A percentile compares a stretch with the other conserved stretches of the same genome.
Conservation (phyloP, 1,140 invertebrate species). For the Chymomyza costata region DNA sequence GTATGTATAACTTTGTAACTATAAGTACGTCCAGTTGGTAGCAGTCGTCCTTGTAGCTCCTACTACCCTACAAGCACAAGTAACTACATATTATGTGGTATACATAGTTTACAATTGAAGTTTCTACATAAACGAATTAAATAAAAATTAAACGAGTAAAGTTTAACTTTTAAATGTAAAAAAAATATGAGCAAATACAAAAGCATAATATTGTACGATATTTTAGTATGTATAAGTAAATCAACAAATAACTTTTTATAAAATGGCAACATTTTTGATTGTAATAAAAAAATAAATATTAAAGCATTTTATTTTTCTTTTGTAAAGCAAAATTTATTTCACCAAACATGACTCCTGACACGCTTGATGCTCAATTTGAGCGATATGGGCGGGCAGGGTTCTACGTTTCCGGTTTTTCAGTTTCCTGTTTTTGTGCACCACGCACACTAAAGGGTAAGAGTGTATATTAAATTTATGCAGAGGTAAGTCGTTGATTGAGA, state of each 20-base stretch:
- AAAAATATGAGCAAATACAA: constrained; percentile 36
- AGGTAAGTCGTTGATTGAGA: no score
- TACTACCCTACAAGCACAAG: no score
- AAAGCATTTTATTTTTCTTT: constrained; percentile 59
- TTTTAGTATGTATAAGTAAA: constrained; percentile 40
- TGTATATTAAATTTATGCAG: no score
- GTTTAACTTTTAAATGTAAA: constrained; percentile 16
- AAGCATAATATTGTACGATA: constrained; percentile 43
- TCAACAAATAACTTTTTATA: constrained; percentile 37
- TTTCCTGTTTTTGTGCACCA: no score
- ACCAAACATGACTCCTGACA: no score
- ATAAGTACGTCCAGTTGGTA: constrained; percentile 1
- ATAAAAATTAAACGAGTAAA: constrained; percentile 8
- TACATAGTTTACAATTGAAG: constrained; percentile 4
- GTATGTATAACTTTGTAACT: no score
- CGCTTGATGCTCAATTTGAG: no score
- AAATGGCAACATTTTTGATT: constrained; percentile 34
- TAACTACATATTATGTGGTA: constrained; percentile 9
- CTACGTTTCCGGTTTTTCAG: no score
- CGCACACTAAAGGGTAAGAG: no score
- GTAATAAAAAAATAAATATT: constrained; percentile 44
- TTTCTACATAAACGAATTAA: constrained; percentile 18
- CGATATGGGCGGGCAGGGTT: no score
- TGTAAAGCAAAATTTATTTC: constrained; percentile 26
- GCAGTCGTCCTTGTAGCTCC: constrained; percentile 3